Base-by-base conservation (phyloP, 2,888 invertebrate genomes). In the Rosalia funebris region DNA sequence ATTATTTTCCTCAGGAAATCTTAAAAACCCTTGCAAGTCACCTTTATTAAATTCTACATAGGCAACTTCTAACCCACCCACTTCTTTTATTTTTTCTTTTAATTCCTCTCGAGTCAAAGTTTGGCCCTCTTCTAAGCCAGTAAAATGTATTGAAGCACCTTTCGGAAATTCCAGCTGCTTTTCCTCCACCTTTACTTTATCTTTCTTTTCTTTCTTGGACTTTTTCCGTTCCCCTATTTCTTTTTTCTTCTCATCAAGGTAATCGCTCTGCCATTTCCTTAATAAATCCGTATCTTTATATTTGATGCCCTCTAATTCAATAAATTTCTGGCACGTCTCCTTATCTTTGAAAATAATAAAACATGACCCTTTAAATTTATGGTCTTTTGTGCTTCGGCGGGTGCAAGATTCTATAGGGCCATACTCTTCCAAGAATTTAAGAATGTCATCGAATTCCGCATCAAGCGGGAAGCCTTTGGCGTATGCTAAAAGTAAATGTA, bases 351-450 rank as follows among this genome's bases (percentile, higher is more conserved):
- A 98, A 2, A 93, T 91, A 7, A 90, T 88, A 80, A 96, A 97
- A 46, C 96, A 89, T 1, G 98, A 98, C 47, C 98, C 98, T 83
- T 98, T 95, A 77, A 95, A 95, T 60, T 86, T 80, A 48, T 87
- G 84, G 44, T 86, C 84, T 66, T 87, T 88, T 64, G 84, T 84
- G 56, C 87, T 84, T 46, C 86, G 81, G 84, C 88, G 87, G 1
- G 84, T 83, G 9, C 94, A 83, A 71, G 90, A 90, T 47, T 91
- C 90, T 0, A 78, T 65, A 0, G 76, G 73, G 0, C 92, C 92
- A 76, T 86, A 87, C 10, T 86, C 81, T 63, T 86, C 87, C 73
- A 95, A 90, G 80, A 88, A 95, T 53, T 85, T 86, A 48, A 93
- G 84, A 2, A 96, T 80, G 2, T 89, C 87, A 68, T 93, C 91